Base-by-base conservation (phyloP, 2,888 invertebrate species). In the Achlya flavicornis region DNA sequence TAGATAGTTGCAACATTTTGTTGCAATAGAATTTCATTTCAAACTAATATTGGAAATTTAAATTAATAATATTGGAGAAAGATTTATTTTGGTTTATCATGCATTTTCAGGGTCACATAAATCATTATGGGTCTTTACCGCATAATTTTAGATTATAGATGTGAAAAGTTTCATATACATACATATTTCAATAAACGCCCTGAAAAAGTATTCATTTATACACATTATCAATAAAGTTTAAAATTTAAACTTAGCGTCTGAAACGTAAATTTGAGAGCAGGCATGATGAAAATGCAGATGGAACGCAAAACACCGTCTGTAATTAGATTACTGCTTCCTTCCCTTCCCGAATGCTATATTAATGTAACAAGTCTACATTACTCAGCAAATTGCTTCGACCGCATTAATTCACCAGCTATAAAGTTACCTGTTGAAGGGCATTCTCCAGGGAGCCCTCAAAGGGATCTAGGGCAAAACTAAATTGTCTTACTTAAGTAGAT, bases 351-450 rank as follows among this genome's bases (percentile, higher is more conserved):
- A 80, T 73, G 74, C 82, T 78, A 81, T 79, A 85, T 81, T 83
- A 83, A 80, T 79, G 74, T 78, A 83, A 79, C 79, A 75, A 80
- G 79, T 72, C 76, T 74, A 74, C 68, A 80, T 83, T 80, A 80
- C 81, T 72, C 70, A 78, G 76, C 71, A 81, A 89, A 89, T 89
- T 86, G 84, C 84, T 87, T 85, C 84, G 87, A 89, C 87, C 88
- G 86, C 86, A 83, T 90, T 90, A 87, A 88, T 89, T 87, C 83
- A 69, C 70, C 72, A 69, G 81, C 84, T 81, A 83, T 86, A 87
- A 89, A 89, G 87, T 88, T 90, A 91, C 89, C 90, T 91, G 88
- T 88, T 88, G 85, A 85, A 80, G 78, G 71, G 58, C 65, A 74
- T 71, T 79, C 86, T 76, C 84, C 64, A 60, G 84, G 74, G 88